Base-by-base conservation (phyloP, 1,140 invertebrate species). In the Batillaria attramentaria region DNA sequence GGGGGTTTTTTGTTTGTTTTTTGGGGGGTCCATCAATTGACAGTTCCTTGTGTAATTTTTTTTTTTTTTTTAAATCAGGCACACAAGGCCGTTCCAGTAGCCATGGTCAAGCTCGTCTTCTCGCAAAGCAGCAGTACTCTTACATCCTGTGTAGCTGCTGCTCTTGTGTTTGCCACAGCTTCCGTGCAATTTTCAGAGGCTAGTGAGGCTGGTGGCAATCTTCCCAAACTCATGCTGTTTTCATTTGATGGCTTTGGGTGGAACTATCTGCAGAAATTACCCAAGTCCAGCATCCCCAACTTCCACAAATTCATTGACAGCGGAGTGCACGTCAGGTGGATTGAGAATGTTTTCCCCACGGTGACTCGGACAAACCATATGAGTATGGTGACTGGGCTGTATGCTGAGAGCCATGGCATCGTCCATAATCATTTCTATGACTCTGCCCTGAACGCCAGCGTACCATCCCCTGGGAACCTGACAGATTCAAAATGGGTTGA, bases 331-430 rank as follows among this genome's bases (percentile, higher is more conserved):
- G 88, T 89, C 1, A 73, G 80, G 68, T 83, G 83, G 68, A 57
- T 89, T 37, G 85, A 85, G 74, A 90, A 94, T 84, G 91, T 93
- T 43, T 96, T 95, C 90, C 91, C 93, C 0, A 95, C 95, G 2
- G 95, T 95, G 90, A 96, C 95, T 2, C 95, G 95, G 88, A 94
- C 95, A 2, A 96, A 96, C 91, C 95, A 96, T 90, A 94, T 94
- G 84, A 93, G 94, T 0, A 94, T 96, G 57, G 94, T 93, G 0
- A 96, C 95, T 42, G 95, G 95, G 5, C 85, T 95, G 37, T 95
- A 94, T 86, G 92, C 93, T 0, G 95, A 95, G 88, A 92, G 89
- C 69, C 95, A 96, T 90, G 95, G 95, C 8, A 94, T 96, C 73
- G 87, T 95, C 5, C 94, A 93, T 0, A 96, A 94, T 89, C 86